These are phyloP conservation scores for Clarias batrachus DNA, from an alignment of 2,113 vertebrate genomes.

Conservation along the genomic window DNA sequence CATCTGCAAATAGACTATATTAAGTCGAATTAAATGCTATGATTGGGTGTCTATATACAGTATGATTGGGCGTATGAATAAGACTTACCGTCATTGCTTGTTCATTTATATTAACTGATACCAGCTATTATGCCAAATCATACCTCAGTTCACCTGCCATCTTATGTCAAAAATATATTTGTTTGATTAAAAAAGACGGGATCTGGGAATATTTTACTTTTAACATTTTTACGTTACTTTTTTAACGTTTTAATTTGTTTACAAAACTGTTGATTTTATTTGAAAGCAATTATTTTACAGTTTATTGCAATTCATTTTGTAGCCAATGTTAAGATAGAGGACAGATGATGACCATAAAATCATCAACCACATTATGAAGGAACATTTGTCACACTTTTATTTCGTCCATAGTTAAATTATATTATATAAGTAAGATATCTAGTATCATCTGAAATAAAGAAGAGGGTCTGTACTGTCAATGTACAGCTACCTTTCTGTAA, in stretches of 20 bases:
- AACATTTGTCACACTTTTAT: background rate
- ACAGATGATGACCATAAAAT: background rate
- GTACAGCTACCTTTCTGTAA: background rate
- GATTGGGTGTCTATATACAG: background rate
- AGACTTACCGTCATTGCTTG: background rate
- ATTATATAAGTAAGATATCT: background rate
- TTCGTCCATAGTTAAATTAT: too few species aligned
- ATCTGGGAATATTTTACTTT: background rate
- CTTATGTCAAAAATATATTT: background rate
- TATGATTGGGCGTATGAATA: background rate
- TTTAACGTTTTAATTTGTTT: background rate
- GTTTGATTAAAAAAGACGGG: background rate
- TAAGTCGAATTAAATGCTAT: background rate
- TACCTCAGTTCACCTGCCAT: background rate
- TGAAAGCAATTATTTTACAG: background rate
- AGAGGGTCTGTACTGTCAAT: background rate
- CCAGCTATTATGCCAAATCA: background rate
- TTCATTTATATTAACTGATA: background rate
- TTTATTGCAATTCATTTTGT: background rate
- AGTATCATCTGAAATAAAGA: background rate
- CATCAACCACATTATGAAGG: background rate
- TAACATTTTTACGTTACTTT: background rate
- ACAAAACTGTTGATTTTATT: background rate
- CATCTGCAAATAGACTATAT: background rate
- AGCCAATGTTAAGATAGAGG: background rate